phyloP scores from a whole-genome alignment of 2,888 invertebrate genomes.

The Xestia xanthographa region DNA sequence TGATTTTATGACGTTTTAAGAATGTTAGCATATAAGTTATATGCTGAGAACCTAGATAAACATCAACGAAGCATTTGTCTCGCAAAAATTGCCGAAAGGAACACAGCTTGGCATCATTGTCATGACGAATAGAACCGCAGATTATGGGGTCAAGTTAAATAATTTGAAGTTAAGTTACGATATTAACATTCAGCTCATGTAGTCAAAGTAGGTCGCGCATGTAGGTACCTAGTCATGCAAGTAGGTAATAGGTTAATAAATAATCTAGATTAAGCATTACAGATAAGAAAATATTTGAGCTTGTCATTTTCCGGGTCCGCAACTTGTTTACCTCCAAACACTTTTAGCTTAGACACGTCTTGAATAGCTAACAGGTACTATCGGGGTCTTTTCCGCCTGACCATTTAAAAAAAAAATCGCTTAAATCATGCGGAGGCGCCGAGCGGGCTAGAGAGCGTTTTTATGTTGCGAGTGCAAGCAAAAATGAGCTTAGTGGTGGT shows the following conservation, averaged over 20 bases:
- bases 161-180: not conserved
- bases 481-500: too few species aligned
- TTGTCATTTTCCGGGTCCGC: too few species aligned
- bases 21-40: not conserved
- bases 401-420: too few species aligned
- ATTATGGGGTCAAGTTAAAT: not conserved
- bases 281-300: conserved; percentile 11
- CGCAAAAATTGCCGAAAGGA: not conserved
- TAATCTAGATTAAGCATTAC: not conserved
- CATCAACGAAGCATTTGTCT: not conserved
- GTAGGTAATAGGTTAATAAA: conserved; percentile 6
- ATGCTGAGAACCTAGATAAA: not conserved
- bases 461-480: too few species aligned
- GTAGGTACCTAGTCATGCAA: not conserved
- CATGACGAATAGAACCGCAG: not conserved
- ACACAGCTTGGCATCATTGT: not conserved
- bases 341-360: not conserved
- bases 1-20: not conserved
- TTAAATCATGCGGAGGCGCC: too few species aligned
- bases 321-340: not conserved
- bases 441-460: too few species aligned
- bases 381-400: too few species aligned
- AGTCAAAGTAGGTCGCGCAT: not conserved
- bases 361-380: not conserved
- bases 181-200: not conserved